Evolutionary conservation across 2,113 vertebrate species (phyloP).

Genomic region (Sander lucioperca): DNA sequence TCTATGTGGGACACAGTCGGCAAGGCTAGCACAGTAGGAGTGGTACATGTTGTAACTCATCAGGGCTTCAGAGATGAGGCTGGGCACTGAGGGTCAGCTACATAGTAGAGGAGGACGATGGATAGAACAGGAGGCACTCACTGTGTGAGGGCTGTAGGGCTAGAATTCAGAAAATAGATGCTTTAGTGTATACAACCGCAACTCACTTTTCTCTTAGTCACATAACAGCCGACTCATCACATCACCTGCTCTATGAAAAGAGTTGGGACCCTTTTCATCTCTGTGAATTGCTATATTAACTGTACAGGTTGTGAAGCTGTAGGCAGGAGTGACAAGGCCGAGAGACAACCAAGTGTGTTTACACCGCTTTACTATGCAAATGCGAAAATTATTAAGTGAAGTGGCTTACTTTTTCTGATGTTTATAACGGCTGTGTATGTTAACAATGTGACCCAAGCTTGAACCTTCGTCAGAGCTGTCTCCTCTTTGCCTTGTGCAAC

Average conservation of each 20-base stretch:
- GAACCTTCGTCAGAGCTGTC: constrained; percentile 73
- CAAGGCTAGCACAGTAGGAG: constrained; percentile 30
- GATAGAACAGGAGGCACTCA: constrained; percentile 11
- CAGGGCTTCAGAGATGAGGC: constrained; percentile 43
- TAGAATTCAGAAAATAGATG: neutral
- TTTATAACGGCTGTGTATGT: constrained; percentile 63
- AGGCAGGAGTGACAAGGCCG: constrained; percentile 40
- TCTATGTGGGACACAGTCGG: constrained; percentile 47
- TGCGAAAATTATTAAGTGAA: constrained; percentile 67
- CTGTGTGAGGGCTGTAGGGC: constrained; percentile 18
- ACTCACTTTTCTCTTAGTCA: neutral
- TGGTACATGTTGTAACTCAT: constrained; percentile 63
- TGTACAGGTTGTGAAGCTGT: constrained; percentile 35
- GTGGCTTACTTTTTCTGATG: constrained; percentile 61
- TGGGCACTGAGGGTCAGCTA: constrained; percentile 40
- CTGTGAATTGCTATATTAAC: constrained; percentile 14
- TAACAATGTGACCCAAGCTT: constrained; percentile 65
- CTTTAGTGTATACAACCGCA: neutral
- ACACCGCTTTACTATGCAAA: constrained; percentile 72
- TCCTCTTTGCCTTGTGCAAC: constrained; percentile 49
- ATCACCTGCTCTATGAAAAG: neutral
- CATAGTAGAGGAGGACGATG: constrained; percentile 23
- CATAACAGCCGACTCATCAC: neutral
- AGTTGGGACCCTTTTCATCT: constrained; percentile 18
- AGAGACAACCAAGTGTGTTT: constrained; percentile 58